Percentiles rank a stretch among this genome's conserved stretches.
These are phyloP conservation scores for Pantala flavescens DNA, from an alignment of 1,140 invertebrate genomes.

Conservation along the genomic window DNA sequence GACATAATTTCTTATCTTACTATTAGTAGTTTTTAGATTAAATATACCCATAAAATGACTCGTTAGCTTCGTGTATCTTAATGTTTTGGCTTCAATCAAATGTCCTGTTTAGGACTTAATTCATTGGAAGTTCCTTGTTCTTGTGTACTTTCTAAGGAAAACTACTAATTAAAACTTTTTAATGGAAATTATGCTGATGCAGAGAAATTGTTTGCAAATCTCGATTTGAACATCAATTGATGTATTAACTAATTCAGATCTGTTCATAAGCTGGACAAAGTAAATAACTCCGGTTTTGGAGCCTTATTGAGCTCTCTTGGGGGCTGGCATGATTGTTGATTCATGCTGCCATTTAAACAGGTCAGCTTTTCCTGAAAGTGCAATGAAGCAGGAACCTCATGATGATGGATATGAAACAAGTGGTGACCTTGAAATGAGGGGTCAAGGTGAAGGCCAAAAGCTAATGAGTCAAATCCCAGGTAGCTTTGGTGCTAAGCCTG, in stretches of 20 bases:
- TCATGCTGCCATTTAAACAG: conserved; percentile 12
- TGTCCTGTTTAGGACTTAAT: neutral
- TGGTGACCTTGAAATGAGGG: conserved; percentile 55
- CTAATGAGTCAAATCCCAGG: conserved; percentile 22
- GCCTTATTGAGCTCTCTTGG: neutral
- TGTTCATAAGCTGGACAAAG: neutral
- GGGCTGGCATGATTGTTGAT: neutral
- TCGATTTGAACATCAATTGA: too few relatives aligned
- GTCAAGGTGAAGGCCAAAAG: conserved; percentile 21
- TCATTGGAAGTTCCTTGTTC: neutral
- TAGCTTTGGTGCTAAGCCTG: conserved; percentile 30
- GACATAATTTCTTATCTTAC: too few relatives aligned
- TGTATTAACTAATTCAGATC: neutral
- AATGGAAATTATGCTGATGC: too few relatives aligned
- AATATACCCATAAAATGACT: too few relatives aligned
- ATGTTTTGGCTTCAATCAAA: too few relatives aligned
- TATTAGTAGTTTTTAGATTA: too few relatives aligned
- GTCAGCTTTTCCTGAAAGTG: conserved; percentile 22
- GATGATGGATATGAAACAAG: conserved; percentile 80
- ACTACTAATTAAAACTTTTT: neutral
- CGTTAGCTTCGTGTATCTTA: too few relatives aligned
- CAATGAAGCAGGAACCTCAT: conserved; percentile 58
- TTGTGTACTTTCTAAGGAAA: conserved; percentile 7
- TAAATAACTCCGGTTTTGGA: neutral
- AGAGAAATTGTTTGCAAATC: too few relatives aligned